Evolutionary conservation across 2,113 vertebrate species (phyloP), one percentile per base, ranked within the genome.

Genomic region (Ceyx margarethae): DNA sequence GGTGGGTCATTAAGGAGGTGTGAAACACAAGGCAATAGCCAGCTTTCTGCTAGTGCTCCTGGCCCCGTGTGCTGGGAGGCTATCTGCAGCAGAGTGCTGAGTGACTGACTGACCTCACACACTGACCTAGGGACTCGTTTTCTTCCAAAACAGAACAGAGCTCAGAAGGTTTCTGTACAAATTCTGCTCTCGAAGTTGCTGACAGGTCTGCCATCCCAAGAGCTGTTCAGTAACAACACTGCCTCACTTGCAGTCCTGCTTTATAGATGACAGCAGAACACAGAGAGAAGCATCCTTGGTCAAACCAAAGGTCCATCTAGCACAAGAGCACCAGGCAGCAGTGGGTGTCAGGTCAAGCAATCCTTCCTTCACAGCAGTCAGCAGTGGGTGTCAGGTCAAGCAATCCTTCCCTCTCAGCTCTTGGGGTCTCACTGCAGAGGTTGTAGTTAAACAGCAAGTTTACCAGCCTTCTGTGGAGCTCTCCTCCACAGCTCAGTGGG

Each of bases 1-100:
- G 96, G 96, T 98, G 97, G 96, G 95, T 98, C 98, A 97, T 98
- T 98, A 98, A 96, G 95, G 95, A 98, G 96, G 97, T 97, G 97
- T 97, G 97, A 98, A 97, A 95, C 96, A 85, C 48, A 54, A 92
- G 89, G 51, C 43, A 96, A 96, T 96, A 96, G 97, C 95, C 95
- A 96, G 73, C 65, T 97, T 97, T 96, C 90, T 93, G 93, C 89
- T 93, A 28, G 83, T 95, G 93, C 86, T 93, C 94, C 80, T 90
- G 0, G 1, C 54, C 86, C 5, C 23, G 56, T 92, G 74, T 46
- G 95, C 92, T 90, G 92, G 60, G 90, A 90, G 84, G 33, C 80
- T 94, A 90, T 94, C 91, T 85, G 69, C 93, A 89, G 78, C 10
- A 17, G 89, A 89, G 92, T 89, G 88, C 94, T 92, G 94, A 96